Conservation (phyloP, 1,140 invertebrate genomes). For the Lepeophtheirus salmonis region DNA sequence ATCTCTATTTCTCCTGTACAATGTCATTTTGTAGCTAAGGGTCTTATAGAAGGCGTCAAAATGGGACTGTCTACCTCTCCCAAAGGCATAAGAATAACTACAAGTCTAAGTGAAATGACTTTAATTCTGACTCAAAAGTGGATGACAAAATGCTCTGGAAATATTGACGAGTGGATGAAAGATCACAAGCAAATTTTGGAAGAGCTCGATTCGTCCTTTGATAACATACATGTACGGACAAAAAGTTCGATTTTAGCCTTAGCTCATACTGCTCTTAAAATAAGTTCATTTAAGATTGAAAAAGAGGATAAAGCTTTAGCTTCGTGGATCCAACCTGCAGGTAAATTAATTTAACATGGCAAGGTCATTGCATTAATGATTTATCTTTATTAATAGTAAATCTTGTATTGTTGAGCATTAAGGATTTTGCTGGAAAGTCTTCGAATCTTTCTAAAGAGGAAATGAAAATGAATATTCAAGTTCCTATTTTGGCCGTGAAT, state of each 20-base stretch:
- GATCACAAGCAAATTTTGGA: not conserved
- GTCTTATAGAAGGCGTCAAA: slow-evolving; percentile 1
- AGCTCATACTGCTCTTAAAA: slow-evolving; percentile 4
- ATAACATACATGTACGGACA: not conserved
- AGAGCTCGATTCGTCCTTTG: not conserved
- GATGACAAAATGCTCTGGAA: slow-evolving; percentile 6
- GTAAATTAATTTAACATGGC: not conserved
- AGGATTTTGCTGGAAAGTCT: not conserved
- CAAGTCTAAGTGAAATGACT: not conserved
- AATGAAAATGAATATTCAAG: not conserved
- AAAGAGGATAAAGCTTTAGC: not conserved
- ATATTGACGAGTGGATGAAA: not conserved
- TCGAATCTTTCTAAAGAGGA: slow-evolving; percentile 1
- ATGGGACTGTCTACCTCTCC: not conserved
- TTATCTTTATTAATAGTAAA: not conserved
- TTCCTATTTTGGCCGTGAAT: slow-evolving; percentile 1
- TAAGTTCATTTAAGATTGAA: slow-evolving; percentile 4
- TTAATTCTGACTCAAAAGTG: slow-evolving; percentile 11
- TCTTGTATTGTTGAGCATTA: not conserved
- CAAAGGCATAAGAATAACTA: not conserved
- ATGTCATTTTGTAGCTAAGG: slow-evolving; percentile 2
- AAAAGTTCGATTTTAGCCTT: not conserved
- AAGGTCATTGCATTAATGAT: not conserved
- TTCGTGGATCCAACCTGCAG: not conserved
- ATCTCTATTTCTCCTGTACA: not conserved